These are phyloP conservation scores for Byasa hedistus DNA, from an alignment of 2,888 invertebrate genomes.

Conservation along the genomic window DNA sequence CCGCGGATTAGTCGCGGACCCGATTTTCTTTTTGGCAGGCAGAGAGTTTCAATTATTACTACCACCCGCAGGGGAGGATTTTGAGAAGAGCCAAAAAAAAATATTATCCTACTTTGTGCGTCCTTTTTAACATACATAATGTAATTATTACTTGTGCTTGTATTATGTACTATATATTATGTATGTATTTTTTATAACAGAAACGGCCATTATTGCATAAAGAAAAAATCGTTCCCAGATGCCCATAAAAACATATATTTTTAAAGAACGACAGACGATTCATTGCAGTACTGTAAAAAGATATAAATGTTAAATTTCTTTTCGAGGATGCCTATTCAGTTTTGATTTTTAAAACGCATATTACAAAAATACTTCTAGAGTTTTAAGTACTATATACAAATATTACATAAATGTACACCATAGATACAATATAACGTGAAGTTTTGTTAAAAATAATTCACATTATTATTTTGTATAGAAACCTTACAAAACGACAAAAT, in stretches of 20 bases:
- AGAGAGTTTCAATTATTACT: constrained; percentile 25
- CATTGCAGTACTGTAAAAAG: constrained; percentile 28
- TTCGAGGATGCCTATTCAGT: constrained; percentile 17
- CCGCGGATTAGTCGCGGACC: constrained; percentile 26
- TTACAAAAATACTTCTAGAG: neutral
- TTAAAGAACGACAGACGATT: constrained; percentile 29
- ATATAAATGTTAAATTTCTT: constrained; percentile 28
- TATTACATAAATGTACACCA: too few relatives aligned
- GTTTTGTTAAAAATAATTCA: too few relatives aligned
- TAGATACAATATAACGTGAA: too few relatives aligned
- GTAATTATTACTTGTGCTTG: neutral
- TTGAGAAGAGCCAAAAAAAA: constrained; percentile 1
- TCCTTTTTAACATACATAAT: neutral
- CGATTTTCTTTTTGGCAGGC: constrained; percentile 25
- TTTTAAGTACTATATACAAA: too few relatives aligned
- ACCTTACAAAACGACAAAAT: neutral
- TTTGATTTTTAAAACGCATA: constrained; percentile 20
- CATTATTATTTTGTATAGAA: too few relatives aligned
- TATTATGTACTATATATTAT: neutral
- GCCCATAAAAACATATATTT: constrained; percentile 25
- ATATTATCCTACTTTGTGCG: neutral
- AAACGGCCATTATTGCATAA: constrained; percentile 19
- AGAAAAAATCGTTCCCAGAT: constrained; percentile 9
- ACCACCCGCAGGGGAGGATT: constrained; percentile 1
- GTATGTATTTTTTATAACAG: neutral